These are phyloP conservation scores for Sander vitreus DNA, from an alignment of 2,113 vertebrate species.

Conservation along the genomic window DNA sequence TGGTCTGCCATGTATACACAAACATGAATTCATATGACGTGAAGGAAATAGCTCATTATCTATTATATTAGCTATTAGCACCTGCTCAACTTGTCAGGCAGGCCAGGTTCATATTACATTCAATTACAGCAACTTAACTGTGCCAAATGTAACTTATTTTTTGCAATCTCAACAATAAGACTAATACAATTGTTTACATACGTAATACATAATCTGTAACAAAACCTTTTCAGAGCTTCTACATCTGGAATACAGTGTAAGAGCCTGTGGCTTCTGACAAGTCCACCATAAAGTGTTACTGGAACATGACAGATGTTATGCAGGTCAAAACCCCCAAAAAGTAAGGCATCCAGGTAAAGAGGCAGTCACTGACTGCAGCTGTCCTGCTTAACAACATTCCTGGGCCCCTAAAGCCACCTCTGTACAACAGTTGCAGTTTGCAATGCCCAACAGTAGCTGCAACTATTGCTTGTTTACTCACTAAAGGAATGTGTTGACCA, in stretches of 20 bases:
- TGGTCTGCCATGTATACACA: neutral
- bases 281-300: neutral
- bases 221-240: neutral
- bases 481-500: constrained; percentile 54
- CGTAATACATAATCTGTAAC: neutral
- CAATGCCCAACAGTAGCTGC: constrained; percentile 28
- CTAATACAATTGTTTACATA: too few relatives aligned
- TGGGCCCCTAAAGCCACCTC: constrained; percentile 31
- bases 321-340: neutral
- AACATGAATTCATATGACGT: neutral
- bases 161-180: too few relatives aligned
- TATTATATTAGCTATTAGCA: neutral
- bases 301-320: neutral
- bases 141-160: too few relatives aligned
- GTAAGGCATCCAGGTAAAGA: neutral
- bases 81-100: neutral
- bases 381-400: constrained; percentile 63
- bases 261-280: neutral
- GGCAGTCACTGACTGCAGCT: constrained; percentile 12
- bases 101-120: neutral
- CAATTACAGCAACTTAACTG: neutral
- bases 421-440: constrained; percentile 67
- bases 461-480: constrained; percentile 55
- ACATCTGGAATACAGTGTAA: neutral
- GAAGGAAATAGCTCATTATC: neutral